Conservation (phyloP, 2,113 vertebrate species). For the Taurulus bubalis region DNA sequence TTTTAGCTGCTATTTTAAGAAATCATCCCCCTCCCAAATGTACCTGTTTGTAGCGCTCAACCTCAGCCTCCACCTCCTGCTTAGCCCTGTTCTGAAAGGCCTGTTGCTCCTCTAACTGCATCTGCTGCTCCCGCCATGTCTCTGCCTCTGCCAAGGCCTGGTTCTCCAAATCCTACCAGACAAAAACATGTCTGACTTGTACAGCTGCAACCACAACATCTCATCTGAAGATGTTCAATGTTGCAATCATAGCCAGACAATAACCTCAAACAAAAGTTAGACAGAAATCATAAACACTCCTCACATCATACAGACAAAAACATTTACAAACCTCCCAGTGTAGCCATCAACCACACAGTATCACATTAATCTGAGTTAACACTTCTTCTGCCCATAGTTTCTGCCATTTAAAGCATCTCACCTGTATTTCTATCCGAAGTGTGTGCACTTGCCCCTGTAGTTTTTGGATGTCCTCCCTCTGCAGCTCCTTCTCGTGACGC, state of each 20-base stretch:
- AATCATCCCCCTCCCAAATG: not conserved
- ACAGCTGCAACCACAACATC: not conserved
- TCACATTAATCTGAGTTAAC: not conserved
- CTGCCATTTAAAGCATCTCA: conserved; percentile 35
- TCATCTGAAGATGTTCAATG: not conserved
- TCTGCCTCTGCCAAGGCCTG: conserved; percentile 92
- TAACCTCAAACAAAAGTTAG: not conserved
- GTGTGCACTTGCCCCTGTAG: conserved; percentile 91
- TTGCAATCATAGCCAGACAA: not conserved
- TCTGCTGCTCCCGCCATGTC: conserved; percentile 89
- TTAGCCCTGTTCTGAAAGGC: conserved; percentile 84
- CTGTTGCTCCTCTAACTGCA: conserved; percentile 90
- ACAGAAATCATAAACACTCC: not conserved
- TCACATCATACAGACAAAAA: not conserved
- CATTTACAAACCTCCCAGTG: conserved; percentile 1
- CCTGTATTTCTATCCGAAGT: conserved; percentile 91
- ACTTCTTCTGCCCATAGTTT: not conserved
- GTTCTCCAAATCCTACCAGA: conserved; percentile 89
- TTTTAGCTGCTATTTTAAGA: not conserved
- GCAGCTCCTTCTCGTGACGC: conserved; percentile 92
- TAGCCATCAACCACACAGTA: not conserved
- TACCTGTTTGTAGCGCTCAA: conserved; percentile 95
- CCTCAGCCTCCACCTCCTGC: conserved; percentile 91
- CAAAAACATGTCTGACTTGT: not conserved
- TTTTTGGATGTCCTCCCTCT: conserved; percentile 94